These are phyloP conservation scores for Tetragnatha montana DNA, from an alignment of 2,888 invertebrate genomes.

Conservation along the genomic window DNA sequence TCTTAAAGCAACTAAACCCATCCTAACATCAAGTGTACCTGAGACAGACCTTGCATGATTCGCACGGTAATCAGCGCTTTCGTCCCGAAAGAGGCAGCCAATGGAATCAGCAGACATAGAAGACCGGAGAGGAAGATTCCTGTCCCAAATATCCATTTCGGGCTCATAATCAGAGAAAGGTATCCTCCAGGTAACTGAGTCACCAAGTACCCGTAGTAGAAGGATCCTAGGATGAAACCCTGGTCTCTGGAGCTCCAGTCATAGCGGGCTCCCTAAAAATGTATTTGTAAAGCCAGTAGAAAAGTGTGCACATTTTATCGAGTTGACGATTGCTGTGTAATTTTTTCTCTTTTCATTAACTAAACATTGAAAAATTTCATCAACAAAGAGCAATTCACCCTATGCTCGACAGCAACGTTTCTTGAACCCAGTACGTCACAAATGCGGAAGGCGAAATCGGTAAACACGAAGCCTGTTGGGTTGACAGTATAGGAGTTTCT, in stretches of 20 bases:
- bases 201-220: constrained; percentile 91
- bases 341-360: no score
- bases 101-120: constrained; percentile 87
- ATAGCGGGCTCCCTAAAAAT: constrained; percentile 51
- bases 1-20: neutral
- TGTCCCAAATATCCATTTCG: constrained; percentile 87
- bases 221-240: constrained; percentile 83
- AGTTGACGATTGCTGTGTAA: no score
- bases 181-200: constrained; percentile 90
- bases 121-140: constrained; percentile 84
- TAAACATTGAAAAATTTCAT: no score
- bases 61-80: constrained; percentile 84
- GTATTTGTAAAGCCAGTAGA: neutral
- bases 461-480: no score
- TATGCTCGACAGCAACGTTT: no score
- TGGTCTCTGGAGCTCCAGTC: constrained; percentile 85
- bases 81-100: constrained; percentile 84
- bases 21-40: constrained; percentile 78
- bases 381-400: no score
- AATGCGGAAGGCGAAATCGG: no score
- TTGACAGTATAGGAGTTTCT: no score
- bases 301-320: neutral
- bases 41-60: constrained; percentile 87
- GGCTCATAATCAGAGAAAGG: constrained; percentile 88
- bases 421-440: no score